Base-by-base conservation (phyloP, 1,140 invertebrate species). In the Macrosteles quadrilineatus region DNA sequence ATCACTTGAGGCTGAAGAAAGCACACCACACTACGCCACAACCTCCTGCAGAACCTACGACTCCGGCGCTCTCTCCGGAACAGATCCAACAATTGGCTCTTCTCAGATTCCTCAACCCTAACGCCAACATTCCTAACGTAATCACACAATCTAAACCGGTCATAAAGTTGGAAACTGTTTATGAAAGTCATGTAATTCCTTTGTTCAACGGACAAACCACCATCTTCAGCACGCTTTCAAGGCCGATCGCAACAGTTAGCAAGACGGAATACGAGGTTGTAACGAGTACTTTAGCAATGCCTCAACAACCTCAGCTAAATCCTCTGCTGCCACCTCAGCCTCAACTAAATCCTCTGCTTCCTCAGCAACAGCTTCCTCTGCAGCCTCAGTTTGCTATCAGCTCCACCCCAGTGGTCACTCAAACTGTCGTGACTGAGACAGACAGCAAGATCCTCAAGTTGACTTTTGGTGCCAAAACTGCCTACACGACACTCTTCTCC, bases 401-500 rank as follows among this genome's bases (percentile, higher is more conserved):
- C 2, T 93, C 90, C n/a, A 90, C 91, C 0, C 91, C 92, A 0
- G 82, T 94, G 17, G 84, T 94, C 0, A 86, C 91, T 50, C 91
- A 91, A 74, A 93, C 91, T 0, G 81, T 92, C 73, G 85, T 93
- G 3, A 93, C 91, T 0, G 84, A 90, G 63, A 94, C 93, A 0
- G 88, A 92, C 32, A 92, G 91, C 55, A 91, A 92, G 80, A 83
- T 95, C 21, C 79, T 95, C 21, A 93, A 94, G 77, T 80, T 96
- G 14, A 94, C 92, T 0, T 95, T 96, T 77, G 92, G 93, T 3
- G 93, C 93, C 23, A 92, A 93, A 76, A 94, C 93, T 0, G 91
- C 93, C 0, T 92, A 91, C 76, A 95, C 93, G 0, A 95, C 92
- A 0, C 81, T 95, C 27, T 95, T 89, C 76, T 92, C 91, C 0